A percentile compares a stretch with the other conserved stretches of the same genome.
Evolutionary conservation across 2,888 invertebrate species (phyloP).

Genomic region (Tinea semifulvella): DNA sequence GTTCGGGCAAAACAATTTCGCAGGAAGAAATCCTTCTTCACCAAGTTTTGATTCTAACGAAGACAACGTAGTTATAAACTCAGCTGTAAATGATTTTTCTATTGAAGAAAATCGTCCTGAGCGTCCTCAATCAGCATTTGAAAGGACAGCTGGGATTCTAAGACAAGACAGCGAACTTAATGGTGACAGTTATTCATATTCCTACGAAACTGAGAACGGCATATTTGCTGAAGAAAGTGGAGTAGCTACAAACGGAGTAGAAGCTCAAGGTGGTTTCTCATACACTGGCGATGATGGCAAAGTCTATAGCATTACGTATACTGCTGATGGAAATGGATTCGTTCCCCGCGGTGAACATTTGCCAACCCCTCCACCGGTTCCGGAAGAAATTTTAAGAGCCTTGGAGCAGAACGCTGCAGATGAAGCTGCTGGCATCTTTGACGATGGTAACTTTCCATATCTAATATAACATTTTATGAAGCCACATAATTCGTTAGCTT

Average conservation of each 20-base stretch:
- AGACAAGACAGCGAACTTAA: slow-evolving; percentile 46
- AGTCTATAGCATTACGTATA: slow-evolving; percentile 51
- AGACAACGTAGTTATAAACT: slow-evolving; percentile 20
- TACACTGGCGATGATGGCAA: slow-evolving; percentile 57
- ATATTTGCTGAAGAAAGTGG: slow-evolving; percentile 51
- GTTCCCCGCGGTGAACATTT: slow-evolving; percentile 50
- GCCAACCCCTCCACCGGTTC: slow-evolving; percentile 52
- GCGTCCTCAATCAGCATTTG: slow-evolving; percentile 42
- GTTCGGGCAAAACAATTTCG: slow-evolving; percentile 4
- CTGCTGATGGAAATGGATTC: slow-evolving; percentile 56
- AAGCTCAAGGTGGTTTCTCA: slow-evolving; percentile 49
- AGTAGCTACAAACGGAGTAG: slow-evolving; percentile 50
- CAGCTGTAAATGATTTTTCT: neutral
- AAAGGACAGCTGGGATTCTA: slow-evolving; percentile 49
- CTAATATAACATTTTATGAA: no score
- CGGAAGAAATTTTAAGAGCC: slow-evolving; percentile 48
- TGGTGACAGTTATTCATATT: slow-evolving; percentile 46
- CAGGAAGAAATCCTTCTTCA: slow-evolving; percentile 3
- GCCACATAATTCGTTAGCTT: no score
- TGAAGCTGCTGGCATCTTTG: slow-evolving; percentile 53
- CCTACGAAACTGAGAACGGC: slow-evolving; percentile 54
- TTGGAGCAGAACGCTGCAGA: slow-evolving; percentile 54
- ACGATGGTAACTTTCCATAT: slow-evolving; percentile 46
- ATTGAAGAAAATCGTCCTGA: slow-evolving; percentile 30
- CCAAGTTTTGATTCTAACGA: slow-evolving; percentile 15